Conservation (phyloP, 2,888 invertebrate genomes). For the Acrobasis consociella region DNA sequence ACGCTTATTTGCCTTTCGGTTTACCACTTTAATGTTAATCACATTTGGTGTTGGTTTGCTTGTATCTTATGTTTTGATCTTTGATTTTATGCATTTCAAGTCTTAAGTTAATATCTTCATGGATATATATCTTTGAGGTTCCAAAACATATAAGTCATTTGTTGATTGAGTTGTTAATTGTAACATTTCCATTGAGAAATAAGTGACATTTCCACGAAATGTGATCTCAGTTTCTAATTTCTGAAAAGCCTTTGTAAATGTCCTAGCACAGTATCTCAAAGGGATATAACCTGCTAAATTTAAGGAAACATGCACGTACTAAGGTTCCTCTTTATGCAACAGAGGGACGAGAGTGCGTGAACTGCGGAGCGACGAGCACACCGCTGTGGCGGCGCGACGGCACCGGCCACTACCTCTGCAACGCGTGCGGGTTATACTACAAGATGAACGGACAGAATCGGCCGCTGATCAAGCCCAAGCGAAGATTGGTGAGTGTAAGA, state of each 20-base stretch:
- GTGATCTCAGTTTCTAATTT: too few species aligned
- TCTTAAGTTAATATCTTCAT: background rate
- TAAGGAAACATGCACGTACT: background rate
- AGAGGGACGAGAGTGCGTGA: conserved; percentile 99
- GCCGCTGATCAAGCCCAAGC: conserved; percentile 99
- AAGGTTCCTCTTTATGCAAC: conserved; percentile 51
- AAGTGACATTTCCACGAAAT: too few species aligned
- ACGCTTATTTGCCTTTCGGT: conserved; percentile 38
- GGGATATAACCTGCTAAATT: background rate
- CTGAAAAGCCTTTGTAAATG: background rate
- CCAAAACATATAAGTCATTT: too few species aligned
- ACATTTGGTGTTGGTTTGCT: conserved; percentile 36
- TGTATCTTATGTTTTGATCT: conserved; percentile 23
- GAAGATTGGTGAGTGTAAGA: conserved; percentile 98
- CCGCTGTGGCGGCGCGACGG: conserved; percentile 99
- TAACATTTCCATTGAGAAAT: too few species aligned
- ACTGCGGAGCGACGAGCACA: conserved; percentile 99
- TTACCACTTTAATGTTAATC: conserved; percentile 23
- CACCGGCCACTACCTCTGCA: conserved; percentile 98
- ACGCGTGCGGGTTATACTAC: conserved; percentile 99
- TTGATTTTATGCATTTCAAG: conserved; percentile 18
- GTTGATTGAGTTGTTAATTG: too few species aligned
- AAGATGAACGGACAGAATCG: conserved; percentile 99
- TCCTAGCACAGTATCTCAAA: background rate
- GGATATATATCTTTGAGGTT: conserved; percentile 9